Conservation (phyloP, 2,797 vertebrate genomes). For the Chromobotia macracanthus region DNA sequence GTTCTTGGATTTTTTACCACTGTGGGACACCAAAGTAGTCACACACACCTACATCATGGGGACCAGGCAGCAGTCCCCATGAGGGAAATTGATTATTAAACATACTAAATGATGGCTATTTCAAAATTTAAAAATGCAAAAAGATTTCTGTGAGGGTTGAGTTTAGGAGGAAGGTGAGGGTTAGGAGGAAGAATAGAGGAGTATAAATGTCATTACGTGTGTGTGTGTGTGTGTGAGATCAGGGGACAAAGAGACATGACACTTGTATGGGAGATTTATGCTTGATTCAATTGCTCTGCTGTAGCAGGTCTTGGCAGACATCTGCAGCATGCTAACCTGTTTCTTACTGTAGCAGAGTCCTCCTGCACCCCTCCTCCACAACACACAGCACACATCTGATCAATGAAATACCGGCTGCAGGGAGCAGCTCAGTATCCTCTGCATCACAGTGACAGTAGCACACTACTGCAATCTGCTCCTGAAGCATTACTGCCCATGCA, state of each 20-base stretch:
- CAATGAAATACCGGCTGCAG: conserved; percentile 22
- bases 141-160: no score
- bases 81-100: no score
- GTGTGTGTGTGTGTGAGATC: no score
- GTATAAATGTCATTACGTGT: no score
- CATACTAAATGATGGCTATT: no score
- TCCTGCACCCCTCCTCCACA: conserved; percentile 4
- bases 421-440: conserved; percentile 1
- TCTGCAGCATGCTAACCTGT: conserved; percentile 23
- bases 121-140: no score
- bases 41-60: no score
- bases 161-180: no score
- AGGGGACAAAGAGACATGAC: neutral
- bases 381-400: conserved; percentile 10
- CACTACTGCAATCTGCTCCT: conserved; percentile 12
- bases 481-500: neutral
- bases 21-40: no score
- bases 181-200: no score
- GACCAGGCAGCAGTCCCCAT: no score
- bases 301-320: neutral
- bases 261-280: neutral
- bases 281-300: neutral
- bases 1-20: no score
- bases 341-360: neutral
- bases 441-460: neutral